phyloP scores from a whole-genome alignment of 2,113 vertebrate species.

The Andinoacara biseriatus region DNA sequence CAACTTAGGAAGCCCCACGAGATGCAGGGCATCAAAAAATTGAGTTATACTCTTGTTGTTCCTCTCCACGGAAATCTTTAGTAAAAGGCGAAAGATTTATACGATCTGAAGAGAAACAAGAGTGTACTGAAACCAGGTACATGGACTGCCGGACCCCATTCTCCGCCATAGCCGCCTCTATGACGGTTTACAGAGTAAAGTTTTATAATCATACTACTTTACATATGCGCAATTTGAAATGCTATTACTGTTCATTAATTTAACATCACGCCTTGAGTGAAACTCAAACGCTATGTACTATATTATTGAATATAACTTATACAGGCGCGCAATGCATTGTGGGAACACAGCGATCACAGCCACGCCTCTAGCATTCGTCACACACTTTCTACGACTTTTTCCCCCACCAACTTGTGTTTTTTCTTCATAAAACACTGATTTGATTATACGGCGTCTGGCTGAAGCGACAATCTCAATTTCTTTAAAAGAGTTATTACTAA shows the following conservation, averaged over 20 bases:
- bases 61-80: slow-evolving; percentile 66
- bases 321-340: not conserved
- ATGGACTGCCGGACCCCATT: rapidly evolving
- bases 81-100: slow-evolving; percentile 64
- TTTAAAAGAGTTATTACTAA: not conserved
- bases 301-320: not conserved
- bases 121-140: rapidly evolving
- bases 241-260: not conserved
- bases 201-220: not conserved
- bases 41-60: slow-evolving; percentile 44
- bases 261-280: rapidly evolving
- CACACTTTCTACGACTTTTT: not conserved
- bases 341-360: not conserved
- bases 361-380: not conserved
- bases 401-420: too few species aligned
- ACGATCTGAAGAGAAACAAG: slow-evolving; percentile 57
- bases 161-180: not conserved
- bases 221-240: not conserved
- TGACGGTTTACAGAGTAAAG: not conserved
- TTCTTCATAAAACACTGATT: not conserved
- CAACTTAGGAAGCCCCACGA: not conserved
- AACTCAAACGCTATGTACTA: not conserved
- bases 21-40: slow-evolving; percentile 46
- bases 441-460: not conserved
- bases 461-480: not conserved